A percentile compares a stretch with the other conserved stretches of the same genome.
Evolutionary conservation across 2,888 invertebrate species (phyloP).

Genomic region (Stegana nigrithorax): DNA sequence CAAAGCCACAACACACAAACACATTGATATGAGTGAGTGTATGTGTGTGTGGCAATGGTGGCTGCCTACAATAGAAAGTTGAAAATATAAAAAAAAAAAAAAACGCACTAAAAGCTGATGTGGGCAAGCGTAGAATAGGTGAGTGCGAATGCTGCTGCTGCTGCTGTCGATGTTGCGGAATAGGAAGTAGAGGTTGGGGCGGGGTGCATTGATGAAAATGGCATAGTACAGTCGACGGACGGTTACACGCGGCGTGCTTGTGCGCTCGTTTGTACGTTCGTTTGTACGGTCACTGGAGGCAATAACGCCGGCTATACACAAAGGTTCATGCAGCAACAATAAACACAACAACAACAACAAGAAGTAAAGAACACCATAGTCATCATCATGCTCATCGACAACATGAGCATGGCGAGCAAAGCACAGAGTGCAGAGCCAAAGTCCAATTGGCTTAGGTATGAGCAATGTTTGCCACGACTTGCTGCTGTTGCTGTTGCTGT

Average conservation of each 20-base stretch:
- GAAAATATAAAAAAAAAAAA: too few species aligned
- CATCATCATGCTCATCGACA: too few species aligned
- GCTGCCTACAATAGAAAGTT: constrained; percentile 5
- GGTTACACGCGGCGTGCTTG: neutral
- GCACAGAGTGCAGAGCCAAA: too few species aligned
- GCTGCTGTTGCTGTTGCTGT: neutral
- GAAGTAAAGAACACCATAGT: neutral
- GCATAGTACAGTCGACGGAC: too few species aligned
- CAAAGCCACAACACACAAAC: constrained; percentile 17
- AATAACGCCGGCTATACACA: neutral
- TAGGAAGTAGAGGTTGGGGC: too few species aligned
- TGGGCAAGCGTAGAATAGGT: too few species aligned
- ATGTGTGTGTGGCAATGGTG: too few species aligned
- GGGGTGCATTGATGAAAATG: too few species aligned
- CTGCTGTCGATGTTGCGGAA: neutral
- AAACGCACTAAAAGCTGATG: neutral
- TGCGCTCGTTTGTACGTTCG: neutral
- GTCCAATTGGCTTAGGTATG: neutral
- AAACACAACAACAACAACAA: neutral
- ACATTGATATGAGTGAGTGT: too few species aligned
- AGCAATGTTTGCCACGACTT: neutral
- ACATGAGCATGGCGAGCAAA: too few species aligned
- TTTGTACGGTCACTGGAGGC: constrained; percentile 10
- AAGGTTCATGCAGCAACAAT: neutral
- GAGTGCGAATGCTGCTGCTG: neutral